phyloP scores from a whole-genome alignment of 2,888 invertebrate genomes.

The Agrotis ipsilon region DNA sequence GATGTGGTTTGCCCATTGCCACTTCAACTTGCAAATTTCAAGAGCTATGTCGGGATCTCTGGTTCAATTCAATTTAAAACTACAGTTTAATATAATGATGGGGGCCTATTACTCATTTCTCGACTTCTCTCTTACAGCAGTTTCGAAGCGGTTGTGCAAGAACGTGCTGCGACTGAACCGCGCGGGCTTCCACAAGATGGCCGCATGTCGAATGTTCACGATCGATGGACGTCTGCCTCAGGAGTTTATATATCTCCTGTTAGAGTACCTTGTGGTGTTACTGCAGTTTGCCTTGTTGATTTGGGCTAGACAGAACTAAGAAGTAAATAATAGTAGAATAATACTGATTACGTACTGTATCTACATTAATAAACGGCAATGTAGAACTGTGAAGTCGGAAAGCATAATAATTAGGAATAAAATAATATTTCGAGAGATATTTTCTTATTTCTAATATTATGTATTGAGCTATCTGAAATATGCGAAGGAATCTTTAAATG shows the following conservation, averaged over 20 bases:
- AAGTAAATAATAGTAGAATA: background rate
- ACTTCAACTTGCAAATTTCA: no score
- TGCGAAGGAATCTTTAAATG: background rate
- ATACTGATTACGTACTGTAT: no score
- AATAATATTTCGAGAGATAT: background rate
- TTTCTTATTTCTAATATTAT: no score
- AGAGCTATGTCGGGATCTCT: no score
- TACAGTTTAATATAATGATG: no score
- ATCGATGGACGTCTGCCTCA: conserved; percentile 6
- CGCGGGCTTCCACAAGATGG: conserved; percentile 4
- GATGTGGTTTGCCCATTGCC: no score
- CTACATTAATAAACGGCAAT: no score
- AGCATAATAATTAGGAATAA: background rate
- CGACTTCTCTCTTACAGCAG: background rate
- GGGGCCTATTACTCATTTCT: no score
- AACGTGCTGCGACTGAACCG: background rate
- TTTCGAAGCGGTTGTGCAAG: background rate
- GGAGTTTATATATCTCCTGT: background rate
- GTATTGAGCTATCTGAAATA: background rate
- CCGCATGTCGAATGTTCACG: background rate
- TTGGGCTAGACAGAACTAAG: background rate
- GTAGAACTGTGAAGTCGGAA: background rate
- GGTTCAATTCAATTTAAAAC: no score
- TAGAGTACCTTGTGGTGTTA: background rate
- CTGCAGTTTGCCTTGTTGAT: conserved; percentile 3